Percentiles rank a stretch among this genome's conserved stretches.
Evolutionary conservation across 2,797 vertebrate species (phyloP).

Genomic region (Pseudotriccus pelzelni): DNA sequence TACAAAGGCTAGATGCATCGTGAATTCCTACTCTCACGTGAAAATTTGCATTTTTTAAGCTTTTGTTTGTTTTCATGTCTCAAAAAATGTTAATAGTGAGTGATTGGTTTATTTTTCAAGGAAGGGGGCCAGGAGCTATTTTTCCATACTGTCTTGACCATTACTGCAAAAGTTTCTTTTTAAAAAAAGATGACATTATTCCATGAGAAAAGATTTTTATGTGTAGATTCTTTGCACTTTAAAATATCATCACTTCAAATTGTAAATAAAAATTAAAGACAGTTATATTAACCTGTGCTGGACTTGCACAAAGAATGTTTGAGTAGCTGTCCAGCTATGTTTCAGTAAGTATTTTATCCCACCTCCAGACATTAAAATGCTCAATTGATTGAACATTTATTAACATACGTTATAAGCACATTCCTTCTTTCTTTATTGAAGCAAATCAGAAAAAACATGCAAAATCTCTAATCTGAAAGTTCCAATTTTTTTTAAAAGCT

Average conservation of each 20-base stretch:
- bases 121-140: not conserved
- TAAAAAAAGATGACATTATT: not conserved
- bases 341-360: not conserved
- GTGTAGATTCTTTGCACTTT: not conserved
- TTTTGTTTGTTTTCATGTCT: not conserved
- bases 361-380: not conserved
- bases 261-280: not conserved
- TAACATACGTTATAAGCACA: not conserved
- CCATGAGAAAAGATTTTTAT: not conserved
- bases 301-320: not conserved
- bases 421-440: not conserved
- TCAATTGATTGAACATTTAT: not conserved
- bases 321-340: not conserved
- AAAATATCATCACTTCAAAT: not conserved
- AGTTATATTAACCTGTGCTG: not conserved
- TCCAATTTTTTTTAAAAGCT: not conserved
- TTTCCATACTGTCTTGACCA: not conserved
- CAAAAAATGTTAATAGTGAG: not conserved
- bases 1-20: not conserved
- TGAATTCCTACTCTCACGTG: accelerated
- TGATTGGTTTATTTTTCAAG: not conserved
- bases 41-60: not conserved
- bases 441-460: not conserved
- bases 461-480: not conserved
- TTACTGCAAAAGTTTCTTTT: not conserved